Conservation (phyloP, 2,888 invertebrate species). For the Endomychus coccineus region DNA sequence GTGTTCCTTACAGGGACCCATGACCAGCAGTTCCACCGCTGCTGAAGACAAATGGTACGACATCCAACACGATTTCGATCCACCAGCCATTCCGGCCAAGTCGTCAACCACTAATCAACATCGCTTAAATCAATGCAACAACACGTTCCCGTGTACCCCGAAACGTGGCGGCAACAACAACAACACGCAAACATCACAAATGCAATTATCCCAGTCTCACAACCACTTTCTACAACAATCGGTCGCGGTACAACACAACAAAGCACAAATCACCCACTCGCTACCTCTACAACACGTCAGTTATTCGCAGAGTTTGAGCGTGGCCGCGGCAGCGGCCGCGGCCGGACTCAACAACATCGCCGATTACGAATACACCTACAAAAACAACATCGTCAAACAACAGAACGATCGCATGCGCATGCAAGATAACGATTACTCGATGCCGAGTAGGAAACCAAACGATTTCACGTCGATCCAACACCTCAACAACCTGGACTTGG, state of each 20-base stretch:
- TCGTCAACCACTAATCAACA: constrained; percentile 14
- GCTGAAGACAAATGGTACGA: constrained; percentile 59
- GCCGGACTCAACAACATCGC: constrained; percentile 38
- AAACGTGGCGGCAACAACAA: constrained; percentile 40
- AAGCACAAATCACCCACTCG: constrained; percentile 44
- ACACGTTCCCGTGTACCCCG: constrained; percentile 40
- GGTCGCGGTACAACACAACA: constrained; percentile 38
- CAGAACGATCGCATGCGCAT: constrained; percentile 40
- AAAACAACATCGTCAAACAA: constrained; percentile 35
- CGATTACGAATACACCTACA: constrained; percentile 37
- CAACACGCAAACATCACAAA: constrained; percentile 32
- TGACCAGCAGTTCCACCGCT: constrained; percentile 57
- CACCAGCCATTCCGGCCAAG: constrained; percentile 48
- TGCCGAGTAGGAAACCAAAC: constrained; percentile 36
- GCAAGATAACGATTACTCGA: constrained; percentile 46
- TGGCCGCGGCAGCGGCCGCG: constrained; percentile 28
- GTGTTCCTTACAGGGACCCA: constrained; percentile 47
- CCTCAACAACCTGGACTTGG: constrained; percentile 30
- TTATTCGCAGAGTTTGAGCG: constrained; percentile 40
- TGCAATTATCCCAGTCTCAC: constrained; percentile 35
- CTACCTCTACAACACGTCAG: constrained; percentile 41
- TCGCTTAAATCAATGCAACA: constrained; percentile 10
- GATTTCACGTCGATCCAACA: constrained; percentile 31
- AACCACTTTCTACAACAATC: constrained; percentile 35
- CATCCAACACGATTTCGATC: constrained; percentile 43